A percentile compares a stretch with the other conserved stretches of the same genome.
These are phyloP conservation scores for Engystomops pustulosus DNA, from an alignment of 2,113 vertebrate genomes.

Conservation along the genomic window DNA sequence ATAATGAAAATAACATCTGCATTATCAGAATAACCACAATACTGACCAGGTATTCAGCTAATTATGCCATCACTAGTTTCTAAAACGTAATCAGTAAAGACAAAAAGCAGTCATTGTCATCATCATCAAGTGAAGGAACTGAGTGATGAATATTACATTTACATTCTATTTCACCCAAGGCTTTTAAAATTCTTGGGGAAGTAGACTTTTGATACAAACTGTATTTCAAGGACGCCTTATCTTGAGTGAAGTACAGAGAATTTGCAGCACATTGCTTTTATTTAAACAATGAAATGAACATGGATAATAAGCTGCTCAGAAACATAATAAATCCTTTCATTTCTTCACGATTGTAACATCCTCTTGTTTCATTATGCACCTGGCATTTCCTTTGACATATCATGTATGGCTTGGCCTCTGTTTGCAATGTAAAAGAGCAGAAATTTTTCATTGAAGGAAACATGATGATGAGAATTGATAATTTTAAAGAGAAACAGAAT, in stretches of 20 bases:
- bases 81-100: neutral
- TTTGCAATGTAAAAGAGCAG: conserved; percentile 28
- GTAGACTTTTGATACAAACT: conserved; percentile 1
- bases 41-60: neutral
- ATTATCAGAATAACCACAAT: neutral
- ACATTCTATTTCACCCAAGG: neutral
- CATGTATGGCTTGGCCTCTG: conserved; percentile 16
- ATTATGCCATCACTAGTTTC: neutral
- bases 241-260: conserved; percentile 14
- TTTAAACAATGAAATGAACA: conserved; percentile 46
- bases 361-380: conserved; percentile 33
- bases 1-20: too few relatives aligned
- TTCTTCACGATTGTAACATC: conserved; percentile 19
- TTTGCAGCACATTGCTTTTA: conserved; percentile 29
- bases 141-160: conserved; percentile 2
- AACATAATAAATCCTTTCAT: conserved; percentile 28
- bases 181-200: neutral
- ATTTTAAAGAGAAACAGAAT: neutral
- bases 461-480: neutral
- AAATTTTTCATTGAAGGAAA: conserved; percentile 37
- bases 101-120: neutral
- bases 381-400: conserved; percentile 53
- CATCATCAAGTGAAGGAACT: neutral
- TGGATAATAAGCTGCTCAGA: conserved; percentile 45
- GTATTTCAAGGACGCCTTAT: conserved; percentile 41